Base-by-base conservation (phyloP, 2,888 invertebrate species). In the Luperina testacea region DNA sequence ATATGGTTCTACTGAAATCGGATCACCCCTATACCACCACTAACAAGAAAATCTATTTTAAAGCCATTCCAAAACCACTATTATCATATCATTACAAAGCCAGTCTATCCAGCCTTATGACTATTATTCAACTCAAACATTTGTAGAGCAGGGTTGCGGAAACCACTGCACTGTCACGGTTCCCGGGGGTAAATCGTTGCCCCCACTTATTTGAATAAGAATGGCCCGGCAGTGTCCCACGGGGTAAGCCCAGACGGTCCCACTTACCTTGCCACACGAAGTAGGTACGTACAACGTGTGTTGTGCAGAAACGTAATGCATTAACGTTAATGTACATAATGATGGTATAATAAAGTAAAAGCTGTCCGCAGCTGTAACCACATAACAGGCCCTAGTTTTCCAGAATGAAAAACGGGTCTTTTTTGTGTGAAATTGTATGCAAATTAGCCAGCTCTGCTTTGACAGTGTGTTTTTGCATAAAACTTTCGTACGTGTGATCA, bases 161-260 rank as follows among this genome's bases (percentile, higher is more conserved):
- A 87, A 87, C 88, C 82, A 72, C 85, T 90, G 88, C 89, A 90
- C 90, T 89, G 90, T 90, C 93, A 89, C 90, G 89, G 87, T 85
- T 93, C 94, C 92, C 93, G 65, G 74, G 93, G 91, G 94, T 92
- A 93, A 95, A 94, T 94, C 95, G 92, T 91, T 91, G 93, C 90
- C 93, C 92, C 92, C 93, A 92, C 94, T 93, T 95, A 96, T 96
- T 96, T 96, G 95, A 96, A 96, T 96, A 95, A 96, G 95, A 96
- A 96, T 95, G 91, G 94, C 90, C 92, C 92, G 93, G 91, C 89
- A 92, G 86, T 88, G 88, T 90, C 91, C 92, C 92, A 81, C 75
- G 91, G 90, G 93, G 91, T 83, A 68, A 74, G 27, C 85, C 79
- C 91, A 91, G 91, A 91, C 92, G 89, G 90, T 90, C 89, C 90